A percentile compares a stretch with the other conserved stretches of the same genome.
phyloP scores from a whole-genome alignment of 2,113 vertebrate species.

The Grammomys dolichurus region DNA sequence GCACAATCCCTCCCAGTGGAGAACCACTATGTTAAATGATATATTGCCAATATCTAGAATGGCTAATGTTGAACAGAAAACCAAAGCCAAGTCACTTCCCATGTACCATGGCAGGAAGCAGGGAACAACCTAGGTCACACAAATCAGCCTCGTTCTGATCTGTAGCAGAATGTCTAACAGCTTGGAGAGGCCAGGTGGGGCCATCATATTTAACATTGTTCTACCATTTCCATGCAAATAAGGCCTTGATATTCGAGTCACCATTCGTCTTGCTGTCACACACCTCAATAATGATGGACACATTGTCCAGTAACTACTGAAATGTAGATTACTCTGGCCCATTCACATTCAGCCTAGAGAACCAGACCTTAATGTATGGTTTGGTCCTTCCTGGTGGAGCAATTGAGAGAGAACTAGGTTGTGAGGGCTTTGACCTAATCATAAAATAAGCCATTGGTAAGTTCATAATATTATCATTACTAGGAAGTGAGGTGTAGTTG shows the following conservation, averaged over 20 bases:
- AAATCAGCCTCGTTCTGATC: too few relatives aligned
- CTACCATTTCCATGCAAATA: neutral
- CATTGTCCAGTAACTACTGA: too few relatives aligned
- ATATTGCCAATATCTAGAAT: neutral
- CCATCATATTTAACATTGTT: too few relatives aligned
- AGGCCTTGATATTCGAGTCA: neutral
- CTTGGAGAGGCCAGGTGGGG: neutral
- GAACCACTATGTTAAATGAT: neutral
- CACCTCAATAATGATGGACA: neutral
- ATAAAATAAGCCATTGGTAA: neutral
- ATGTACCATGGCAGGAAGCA: accelerated
- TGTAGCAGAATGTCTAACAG: neutral
- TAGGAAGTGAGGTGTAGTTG: neutral
- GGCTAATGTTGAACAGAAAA: neutral
- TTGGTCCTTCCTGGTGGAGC: neutral
- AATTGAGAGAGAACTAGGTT: neutral
- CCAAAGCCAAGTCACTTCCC: neutral
- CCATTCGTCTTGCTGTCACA: neutral
- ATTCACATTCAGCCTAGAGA: neutral
- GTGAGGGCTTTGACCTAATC: neutral
- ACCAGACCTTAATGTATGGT: neutral
- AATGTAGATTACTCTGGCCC: neutral
- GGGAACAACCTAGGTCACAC: neutral
- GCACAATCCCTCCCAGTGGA: neutral
- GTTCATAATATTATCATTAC: neutral